Evolutionary conservation across 2,113 vertebrate genomes (phyloP), one percentile per base, ranked within the genome.

Genomic region (Salvelinus sp.): DNA sequence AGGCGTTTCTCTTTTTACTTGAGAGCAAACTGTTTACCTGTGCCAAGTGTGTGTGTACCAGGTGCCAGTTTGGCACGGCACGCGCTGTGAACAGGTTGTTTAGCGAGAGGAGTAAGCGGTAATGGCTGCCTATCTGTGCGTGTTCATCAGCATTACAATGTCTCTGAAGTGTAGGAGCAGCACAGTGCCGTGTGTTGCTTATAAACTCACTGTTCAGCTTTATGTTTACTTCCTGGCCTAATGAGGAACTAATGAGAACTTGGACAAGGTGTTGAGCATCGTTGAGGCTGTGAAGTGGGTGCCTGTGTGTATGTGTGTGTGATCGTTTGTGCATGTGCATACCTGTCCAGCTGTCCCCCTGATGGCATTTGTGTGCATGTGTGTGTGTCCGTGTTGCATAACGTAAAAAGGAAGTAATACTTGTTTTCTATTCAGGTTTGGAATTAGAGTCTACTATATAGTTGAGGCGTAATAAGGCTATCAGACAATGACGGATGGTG

Each of bases 171-270:
- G 65, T 27, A 18, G 14, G 50, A 2, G 28, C 18, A 18, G 14
- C 27, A 7, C 27, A 14, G 28, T 18, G 65, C 28, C 5, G 0
- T 2, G 27, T 33, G 3, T 16, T 66, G 64, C 23, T 14, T 23
- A 13, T 30, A 63, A 78, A 70, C 72, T 84, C 78, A 79, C 22
- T 65, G 65, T 38, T 67, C 67, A 74, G 77, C 69, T 83, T 79
- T 77, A 58, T 44, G 38, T 44, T 44, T 44, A 44, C 38, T 44
- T 44, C 38, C 38, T 80, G 77, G 79, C 75, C 74, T 86, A 87
- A 90, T 88, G 86, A 86, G 82, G 81, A 85, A 79, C 83, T 86
- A 88, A 87, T 85, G 87, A 88, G 81, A 82, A 83, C 76, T 81
- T 33, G 50, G 78, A 83, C 85, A 85, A 84, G 85, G 74, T 86